Evolutionary conservation across 35 echinoderm and acorn worm genomes (phyloP).

Genomic region (Eucidaris tribuloides): DNA sequence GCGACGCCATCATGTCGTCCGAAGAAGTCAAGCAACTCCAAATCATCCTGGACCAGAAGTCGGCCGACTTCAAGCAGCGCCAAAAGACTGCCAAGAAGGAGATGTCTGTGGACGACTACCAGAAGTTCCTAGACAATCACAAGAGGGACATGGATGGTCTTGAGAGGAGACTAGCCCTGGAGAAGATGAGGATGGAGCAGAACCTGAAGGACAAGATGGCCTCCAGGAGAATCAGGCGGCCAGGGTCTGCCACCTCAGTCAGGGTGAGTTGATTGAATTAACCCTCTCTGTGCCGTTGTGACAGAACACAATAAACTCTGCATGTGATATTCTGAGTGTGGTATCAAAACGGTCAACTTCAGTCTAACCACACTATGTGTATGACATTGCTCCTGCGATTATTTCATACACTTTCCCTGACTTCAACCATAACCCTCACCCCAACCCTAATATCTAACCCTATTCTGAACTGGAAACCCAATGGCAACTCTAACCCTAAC

Average conservation of each 20-base stretch:
- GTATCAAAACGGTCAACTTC: too few relatives aligned
- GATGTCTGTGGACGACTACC: constrained; percentile 37
- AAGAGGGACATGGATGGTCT: constrained; percentile 64
- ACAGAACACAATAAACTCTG: too few relatives aligned
- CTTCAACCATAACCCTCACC: too few relatives aligned
- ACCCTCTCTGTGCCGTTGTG: too few relatives aligned
- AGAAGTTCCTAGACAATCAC: constrained; percentile 64
- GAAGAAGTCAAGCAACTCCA: constrained; percentile 92
- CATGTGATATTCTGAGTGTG: too few relatives aligned
- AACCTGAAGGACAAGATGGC: constrained; percentile 70
- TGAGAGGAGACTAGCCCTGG: constrained; percentile 62
- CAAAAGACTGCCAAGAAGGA: constrained; percentile 54
- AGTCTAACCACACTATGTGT: too few relatives aligned
- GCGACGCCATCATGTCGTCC: constrained; percentile 25
- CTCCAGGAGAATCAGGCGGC: constrained; percentile 38
- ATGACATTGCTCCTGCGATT: too few relatives aligned
- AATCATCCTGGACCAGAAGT: constrained; percentile 61
- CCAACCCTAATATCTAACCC: too few relatives aligned
- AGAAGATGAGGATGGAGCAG: constrained; percentile 72
- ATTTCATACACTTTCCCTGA: too few relatives aligned
- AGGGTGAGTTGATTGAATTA: background rate
- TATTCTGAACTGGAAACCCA: too few relatives aligned
- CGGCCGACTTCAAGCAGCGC: constrained; percentile 60
- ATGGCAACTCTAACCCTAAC: too few relatives aligned
- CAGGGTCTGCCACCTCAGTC: background rate